Evolutionary conservation across 2,888 invertebrate species (phyloP).

Genomic region (Suillia variegata): DNA sequence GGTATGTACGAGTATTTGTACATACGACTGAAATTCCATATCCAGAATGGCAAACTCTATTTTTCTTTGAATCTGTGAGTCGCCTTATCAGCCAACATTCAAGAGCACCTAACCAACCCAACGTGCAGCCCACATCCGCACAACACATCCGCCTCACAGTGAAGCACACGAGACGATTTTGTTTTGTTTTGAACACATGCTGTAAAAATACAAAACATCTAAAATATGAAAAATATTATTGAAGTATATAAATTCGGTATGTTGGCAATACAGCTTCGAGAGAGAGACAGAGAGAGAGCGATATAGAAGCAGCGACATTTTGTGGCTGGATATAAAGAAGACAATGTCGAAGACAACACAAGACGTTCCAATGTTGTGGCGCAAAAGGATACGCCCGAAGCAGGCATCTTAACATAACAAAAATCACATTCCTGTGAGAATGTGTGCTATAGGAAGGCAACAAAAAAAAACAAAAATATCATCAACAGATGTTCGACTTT

Average conservation of each 20-base stretch:
- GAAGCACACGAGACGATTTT: not conserved
- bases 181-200: slow-evolving; percentile 17
- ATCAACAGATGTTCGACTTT: slow-evolving; percentile 40
- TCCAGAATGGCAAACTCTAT: slow-evolving; percentile 3
- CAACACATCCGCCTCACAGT: not conserved
- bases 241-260: slow-evolving; percentile 34
- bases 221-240: slow-evolving; percentile 4
- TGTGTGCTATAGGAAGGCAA: not conserved
- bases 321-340: too few relatives aligned
- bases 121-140: not conserved
- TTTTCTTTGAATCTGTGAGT: not conserved
- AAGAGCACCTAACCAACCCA: too few relatives aligned
- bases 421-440: slow-evolving; percentile 39
- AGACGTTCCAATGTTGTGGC: too few relatives aligned
- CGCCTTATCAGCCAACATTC: too few relatives aligned
- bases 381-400: slow-evolving; percentile 27
- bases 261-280: slow-evolving; percentile 28
- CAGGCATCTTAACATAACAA: slow-evolving; percentile 4
- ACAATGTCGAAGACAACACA: too few relatives aligned
- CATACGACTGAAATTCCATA: too few relatives aligned
- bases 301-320: too few relatives aligned
- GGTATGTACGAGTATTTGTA: slow-evolving; percentile 18
- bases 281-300: too few relatives aligned
- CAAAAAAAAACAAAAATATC: not conserved
- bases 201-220: slow-evolving; percentile 29